phyloP scores from a whole-genome alignment of 2,888 invertebrate species.

The Globia sparganii region DNA sequence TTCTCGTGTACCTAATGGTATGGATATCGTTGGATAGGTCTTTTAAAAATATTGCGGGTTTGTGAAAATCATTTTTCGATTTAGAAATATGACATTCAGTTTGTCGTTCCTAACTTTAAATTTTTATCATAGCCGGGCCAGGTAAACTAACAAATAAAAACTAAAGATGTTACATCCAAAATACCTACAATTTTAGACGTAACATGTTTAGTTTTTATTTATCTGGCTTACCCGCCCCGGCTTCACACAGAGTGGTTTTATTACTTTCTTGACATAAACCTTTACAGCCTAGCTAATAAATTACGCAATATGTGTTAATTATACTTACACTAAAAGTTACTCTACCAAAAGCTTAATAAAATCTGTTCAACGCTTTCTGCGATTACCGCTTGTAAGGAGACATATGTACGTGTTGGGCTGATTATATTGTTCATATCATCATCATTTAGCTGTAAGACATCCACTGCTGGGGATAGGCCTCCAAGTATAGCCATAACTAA shows the following conservation, averaged over 20 bases:
- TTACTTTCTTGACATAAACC: constrained; percentile 3
- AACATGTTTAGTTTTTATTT: not conserved
- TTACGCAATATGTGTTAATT: constrained; percentile 19
- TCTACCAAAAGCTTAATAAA: not conserved
- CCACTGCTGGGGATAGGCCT: too few relatives aligned
- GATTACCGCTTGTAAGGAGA: not conserved
- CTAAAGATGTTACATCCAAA: not conserved
- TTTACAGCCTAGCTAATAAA: constrained; percentile 16
- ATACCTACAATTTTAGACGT: not conserved
- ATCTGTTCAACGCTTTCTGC: not conserved
- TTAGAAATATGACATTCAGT: too few relatives aligned
- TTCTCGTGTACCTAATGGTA: too few relatives aligned
- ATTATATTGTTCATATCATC: not conserved
- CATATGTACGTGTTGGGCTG: not conserved
- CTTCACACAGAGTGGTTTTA: not conserved
- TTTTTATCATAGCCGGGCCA: not conserved
- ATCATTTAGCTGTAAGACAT: too few relatives aligned
- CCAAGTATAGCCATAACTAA: too few relatives aligned
- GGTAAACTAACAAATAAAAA: not conserved
- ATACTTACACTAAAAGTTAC: not conserved
- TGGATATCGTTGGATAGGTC: too few relatives aligned
- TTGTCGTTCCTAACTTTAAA: too few relatives aligned
- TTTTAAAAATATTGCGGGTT: too few relatives aligned
- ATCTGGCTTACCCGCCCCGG: not conserved
- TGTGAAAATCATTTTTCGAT: too few relatives aligned